Evolutionary conservation across 1,140 invertebrate species (phyloP), one percentile per base, ranked within the genome.

Genomic region (Samia ricini): DNA sequence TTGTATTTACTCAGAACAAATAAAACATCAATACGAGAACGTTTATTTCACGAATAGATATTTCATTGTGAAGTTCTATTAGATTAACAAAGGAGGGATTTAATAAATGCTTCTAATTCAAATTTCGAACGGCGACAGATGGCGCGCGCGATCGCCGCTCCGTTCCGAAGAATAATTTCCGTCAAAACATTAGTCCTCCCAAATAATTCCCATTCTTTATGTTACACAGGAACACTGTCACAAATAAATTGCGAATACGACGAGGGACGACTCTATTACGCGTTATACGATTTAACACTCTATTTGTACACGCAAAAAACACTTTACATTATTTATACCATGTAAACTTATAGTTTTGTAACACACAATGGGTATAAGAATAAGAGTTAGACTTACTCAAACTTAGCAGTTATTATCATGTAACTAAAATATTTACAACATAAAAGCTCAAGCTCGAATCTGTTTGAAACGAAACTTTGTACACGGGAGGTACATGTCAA

Each of bases 111-210:
- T 56, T 29, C 66, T 51, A 49, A 71, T 73, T 71, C 61, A 72
- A 75, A 76, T 76, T 71, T 69, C 63, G 64, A 69, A 63, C 8
- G 63, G 68, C 59, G 62, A 61, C 74, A 73, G 64, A 76, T 76
- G 74, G 66, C 61, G 61, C 62, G 60, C 60, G 56, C 60, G 67
- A 76, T 76, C 69, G 69, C 52, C 49, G 33, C n/a, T n/a, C 26
- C 42, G 57, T 51, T 69, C 60, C 55, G 48, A 64, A 63, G 69
- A 76, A 73, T 76, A 71, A 76, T 71, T 71, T 72, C 64, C 64
- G 63, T 71, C 66, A 69, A 64, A 73, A 69, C 64, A 71, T 71
- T 56, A 56, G 63, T 52, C 29, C 49, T 22, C 50, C 20, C 55
- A 22, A 26, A 56, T 68, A 73, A 73, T 76, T 67, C 56, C 22